These are phyloP conservation scores for Athene noctua DNA, from an alignment of 2,113 vertebrate species.

Conservation along the genomic window DNA sequence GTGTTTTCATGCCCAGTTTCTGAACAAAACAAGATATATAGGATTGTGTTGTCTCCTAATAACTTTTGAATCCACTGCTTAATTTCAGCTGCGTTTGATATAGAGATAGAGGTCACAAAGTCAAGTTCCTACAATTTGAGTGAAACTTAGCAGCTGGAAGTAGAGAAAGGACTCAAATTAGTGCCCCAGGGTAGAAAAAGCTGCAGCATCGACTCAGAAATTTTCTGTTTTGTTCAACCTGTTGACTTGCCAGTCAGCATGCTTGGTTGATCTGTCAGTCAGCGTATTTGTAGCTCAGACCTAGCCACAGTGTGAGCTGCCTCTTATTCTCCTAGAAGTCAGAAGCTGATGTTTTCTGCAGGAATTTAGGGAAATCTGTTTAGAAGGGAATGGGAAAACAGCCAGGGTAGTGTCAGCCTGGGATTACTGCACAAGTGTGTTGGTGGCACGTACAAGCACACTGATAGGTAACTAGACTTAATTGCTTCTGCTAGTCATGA, in stretches of 20 bases:
- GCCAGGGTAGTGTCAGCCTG: neutral
- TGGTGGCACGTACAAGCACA: neutral
- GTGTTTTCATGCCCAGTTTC: neutral
- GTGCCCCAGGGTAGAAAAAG: neutral
- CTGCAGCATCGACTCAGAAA: neutral
- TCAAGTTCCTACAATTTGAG: constrained; percentile 17
- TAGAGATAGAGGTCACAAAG: neutral
- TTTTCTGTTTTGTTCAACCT: constrained; percentile 14
- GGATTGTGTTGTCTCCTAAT: neutral
- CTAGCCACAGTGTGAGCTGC: neutral
- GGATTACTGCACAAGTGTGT: neutral
- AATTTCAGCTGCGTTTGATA: constrained; percentile 9
- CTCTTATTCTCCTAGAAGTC: neutral
- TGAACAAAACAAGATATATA: constrained; percentile 6
- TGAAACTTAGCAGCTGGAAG: constrained; percentile 10
- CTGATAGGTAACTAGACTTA: neutral
- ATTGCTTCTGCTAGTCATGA: neutral
- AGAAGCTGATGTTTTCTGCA: neutral
- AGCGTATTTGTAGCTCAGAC: neutral
- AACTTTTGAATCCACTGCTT: neutral
- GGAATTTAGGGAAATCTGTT: neutral
- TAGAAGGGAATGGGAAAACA: neutral
- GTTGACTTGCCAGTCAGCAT: neutral
- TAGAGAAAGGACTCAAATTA: neutral
- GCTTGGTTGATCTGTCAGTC: neutral